Evolutionary conservation across 1,140 invertebrate genomes (phyloP), one percentile per base, ranked within the genome.

Genomic region (Cotesia chilonis): DNA sequence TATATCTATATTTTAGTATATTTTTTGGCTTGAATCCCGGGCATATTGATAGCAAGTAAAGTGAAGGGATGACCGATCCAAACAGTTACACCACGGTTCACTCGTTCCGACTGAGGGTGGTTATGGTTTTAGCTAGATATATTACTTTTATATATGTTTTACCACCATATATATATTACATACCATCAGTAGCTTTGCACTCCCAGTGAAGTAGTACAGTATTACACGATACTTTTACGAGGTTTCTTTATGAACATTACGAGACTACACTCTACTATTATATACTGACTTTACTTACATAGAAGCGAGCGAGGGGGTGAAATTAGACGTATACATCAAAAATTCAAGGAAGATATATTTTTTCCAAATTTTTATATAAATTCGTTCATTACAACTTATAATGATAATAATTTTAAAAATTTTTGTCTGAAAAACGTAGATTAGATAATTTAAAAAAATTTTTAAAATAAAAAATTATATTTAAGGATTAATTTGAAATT

Each of bases 61-160:
- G 68, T 71, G 60, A 73, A 28, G 35, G 60, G 41, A 67, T 41
- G 17, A 57, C 54, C 64, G 67, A 69, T 54, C 35, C 64, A 55
- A 54, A 65, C 51, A 51, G 47, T 10, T 47, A 47, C 41, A 47
- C 51, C 65, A 71, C 60, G 69, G 55, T 65, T 51, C 67, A 65
- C 52, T 73, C 55, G 65, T 59, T 64, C 69, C 10, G 52, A 60
- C 61, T 55, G 61, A 70, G 70, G 68, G 14, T 71, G 75, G 73
- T 77, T 74, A 79, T 74, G 67, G 74, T 70, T 41, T 76, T 73
- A 74, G 70, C 57, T 59, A 54, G 52, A 69, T 55, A 69, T 59
- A 69, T 37, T 35, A 59, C 35, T 17, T 57, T 4, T 57, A 57
- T 57, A 57, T 57, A 57, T 57, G 14, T 57, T 14, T 57, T 47